Evolutionary conservation across 1,140 invertebrate species (phyloP).

Genomic region (Drosophila setifemur): DNA sequence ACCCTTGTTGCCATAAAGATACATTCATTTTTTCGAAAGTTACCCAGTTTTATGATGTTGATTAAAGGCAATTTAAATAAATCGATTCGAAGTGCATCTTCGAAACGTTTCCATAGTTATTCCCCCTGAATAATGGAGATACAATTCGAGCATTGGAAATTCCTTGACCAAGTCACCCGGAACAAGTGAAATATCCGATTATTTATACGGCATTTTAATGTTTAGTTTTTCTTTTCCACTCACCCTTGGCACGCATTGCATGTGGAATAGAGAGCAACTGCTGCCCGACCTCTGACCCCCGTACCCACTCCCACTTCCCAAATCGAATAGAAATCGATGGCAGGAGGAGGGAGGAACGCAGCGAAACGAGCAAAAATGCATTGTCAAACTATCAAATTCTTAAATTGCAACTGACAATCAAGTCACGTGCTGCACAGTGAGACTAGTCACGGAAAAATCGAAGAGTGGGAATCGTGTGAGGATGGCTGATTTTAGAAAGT

Average conservation of each 20-base stretch:
- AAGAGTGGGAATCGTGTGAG: background rate
- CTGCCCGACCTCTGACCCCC: constrained; percentile 33
- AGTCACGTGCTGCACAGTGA: constrained; percentile 66
- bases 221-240: constrained; percentile 26
- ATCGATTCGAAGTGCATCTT: background rate
- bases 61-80: background rate
- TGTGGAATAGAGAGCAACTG: constrained; percentile 33
- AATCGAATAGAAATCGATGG: constrained; percentile 48
- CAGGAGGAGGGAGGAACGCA: constrained; percentile 13
- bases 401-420: constrained; percentile 81
- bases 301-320: constrained; percentile 8
- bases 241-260: constrained; percentile 23
- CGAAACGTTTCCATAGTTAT: too few species aligned
- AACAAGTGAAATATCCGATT: constrained; percentile 35
- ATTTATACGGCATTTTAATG: constrained; percentile 68
- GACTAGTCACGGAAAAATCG: constrained; percentile 27
- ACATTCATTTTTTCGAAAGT: too few species aligned
- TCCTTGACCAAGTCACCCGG: constrained; percentile 16
- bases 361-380: constrained; percentile 69
- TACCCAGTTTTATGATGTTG: background rate
- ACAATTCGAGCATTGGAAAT: constrained; percentile 23
- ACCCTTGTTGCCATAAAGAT: too few species aligned
- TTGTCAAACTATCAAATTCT: constrained; percentile 80
- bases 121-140: background rate
- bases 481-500: constrained; percentile 2